These are phyloP conservation scores for Ectobius pallidus DNA, from an alignment of 2,888 invertebrate species.

Conservation along the genomic window DNA sequence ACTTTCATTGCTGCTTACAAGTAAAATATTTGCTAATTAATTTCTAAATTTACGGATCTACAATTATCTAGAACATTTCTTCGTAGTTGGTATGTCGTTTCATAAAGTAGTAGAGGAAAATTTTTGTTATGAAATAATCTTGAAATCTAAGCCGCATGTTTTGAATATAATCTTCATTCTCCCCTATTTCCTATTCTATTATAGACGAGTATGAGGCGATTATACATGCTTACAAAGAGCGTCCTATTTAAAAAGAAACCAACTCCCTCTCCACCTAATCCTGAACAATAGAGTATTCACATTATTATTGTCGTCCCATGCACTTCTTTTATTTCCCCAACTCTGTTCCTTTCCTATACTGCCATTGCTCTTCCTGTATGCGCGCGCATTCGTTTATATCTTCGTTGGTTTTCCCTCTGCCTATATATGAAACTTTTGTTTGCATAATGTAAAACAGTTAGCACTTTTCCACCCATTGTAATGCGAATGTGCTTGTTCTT, in stretches of 20 bases:
- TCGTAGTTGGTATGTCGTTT: too few species aligned
- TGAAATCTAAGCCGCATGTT: not conserved
- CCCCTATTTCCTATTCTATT: not conserved
- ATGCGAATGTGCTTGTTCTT: conserved; percentile 40
- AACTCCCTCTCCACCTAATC: not conserved
- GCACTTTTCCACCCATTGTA: conserved; percentile 40
- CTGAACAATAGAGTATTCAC: not conserved
- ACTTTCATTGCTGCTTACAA: too few species aligned
- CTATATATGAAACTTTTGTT: conserved; percentile 42
- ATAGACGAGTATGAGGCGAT: not conserved
- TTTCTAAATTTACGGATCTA: too few species aligned
- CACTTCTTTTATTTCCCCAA: conserved; percentile 10
- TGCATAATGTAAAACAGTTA: conserved; percentile 44
- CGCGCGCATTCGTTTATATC: conserved; percentile 31
- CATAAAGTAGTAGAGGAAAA: too few species aligned
- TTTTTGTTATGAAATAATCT: too few species aligned
- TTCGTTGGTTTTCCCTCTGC: conserved; percentile 30
- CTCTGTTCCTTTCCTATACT: conserved; percentile 26
- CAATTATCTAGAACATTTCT: too few species aligned
- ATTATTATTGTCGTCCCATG: not conserved
- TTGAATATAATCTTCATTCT: not conserved
- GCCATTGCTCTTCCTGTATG: conserved; percentile 34
- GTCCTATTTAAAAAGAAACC: conserved; percentile 11
- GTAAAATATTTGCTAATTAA: too few species aligned
- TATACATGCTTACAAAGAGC: not conserved